Evolutionary conservation across 2,113 vertebrate species (phyloP).

Genomic region (Hiodon tergisus): DNA sequence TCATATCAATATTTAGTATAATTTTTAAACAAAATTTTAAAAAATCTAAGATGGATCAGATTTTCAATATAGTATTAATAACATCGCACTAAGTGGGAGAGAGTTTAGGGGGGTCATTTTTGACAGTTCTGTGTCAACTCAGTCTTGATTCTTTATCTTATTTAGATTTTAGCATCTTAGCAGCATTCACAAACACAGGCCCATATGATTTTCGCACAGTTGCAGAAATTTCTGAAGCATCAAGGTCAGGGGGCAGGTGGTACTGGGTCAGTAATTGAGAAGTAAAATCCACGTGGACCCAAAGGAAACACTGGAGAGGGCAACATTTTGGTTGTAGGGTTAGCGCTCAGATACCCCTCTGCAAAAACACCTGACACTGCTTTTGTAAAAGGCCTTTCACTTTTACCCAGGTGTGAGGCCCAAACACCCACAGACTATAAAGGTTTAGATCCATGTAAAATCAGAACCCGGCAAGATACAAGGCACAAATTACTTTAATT

Average conservation of each 20-base stretch:
- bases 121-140: neutral
- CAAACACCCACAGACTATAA: neutral
- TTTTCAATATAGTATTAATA: neutral
- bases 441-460: slow-evolving; percentile 2
- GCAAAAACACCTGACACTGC: slow-evolving; percentile 7
- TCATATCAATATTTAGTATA: slow-evolving; percentile 31
- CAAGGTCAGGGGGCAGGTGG: slow-evolving; percentile 53
- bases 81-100: neutral
- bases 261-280: slow-evolving; percentile 1
- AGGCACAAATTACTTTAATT: neutral
- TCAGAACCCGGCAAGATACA: neutral
- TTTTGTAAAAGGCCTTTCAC: slow-evolving; percentile 5
- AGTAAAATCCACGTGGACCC: slow-evolving; percentile 36
- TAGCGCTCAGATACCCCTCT: slow-evolving; percentile 7
- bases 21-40: slow-evolving; percentile 31
- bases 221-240: neutral
- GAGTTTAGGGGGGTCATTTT: neutral
- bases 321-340: neutral
- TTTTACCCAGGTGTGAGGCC: slow-evolving; percentile 1
- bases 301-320: slow-evolving; percentile 30
- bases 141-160: neutral
- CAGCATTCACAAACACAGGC: neutral
- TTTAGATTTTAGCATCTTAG: neutral
- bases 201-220: neutral
- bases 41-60: slow-evolving; percentile 1